Conservation (phyloP, 2,888 invertebrate genomes). For the Lysandra bellargus region DNA sequence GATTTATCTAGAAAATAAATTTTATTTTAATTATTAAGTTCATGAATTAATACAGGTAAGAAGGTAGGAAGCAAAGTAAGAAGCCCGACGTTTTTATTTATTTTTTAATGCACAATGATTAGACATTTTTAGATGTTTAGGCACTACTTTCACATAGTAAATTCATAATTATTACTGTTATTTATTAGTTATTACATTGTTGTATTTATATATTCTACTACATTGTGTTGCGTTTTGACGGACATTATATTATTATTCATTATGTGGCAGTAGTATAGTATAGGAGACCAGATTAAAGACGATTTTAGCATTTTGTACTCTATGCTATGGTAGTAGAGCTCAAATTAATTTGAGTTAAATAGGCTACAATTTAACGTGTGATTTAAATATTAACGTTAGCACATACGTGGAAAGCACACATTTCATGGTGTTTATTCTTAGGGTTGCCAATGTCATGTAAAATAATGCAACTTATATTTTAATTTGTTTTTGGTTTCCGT, state of each 20-base stretch:
- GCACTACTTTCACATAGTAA: no score
- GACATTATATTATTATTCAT: neutral
- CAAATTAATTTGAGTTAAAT: neutral
- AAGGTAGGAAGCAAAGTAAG: no score
- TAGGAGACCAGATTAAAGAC: neutral
- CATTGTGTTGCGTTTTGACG: neutral
- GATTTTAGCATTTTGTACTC: neutral
- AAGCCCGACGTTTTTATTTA: no score
- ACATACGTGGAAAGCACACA: slow-evolving; percentile 27
- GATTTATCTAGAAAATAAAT: no score
- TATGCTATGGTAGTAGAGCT: neutral
- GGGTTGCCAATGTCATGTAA: neutral
- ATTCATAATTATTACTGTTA: no score
- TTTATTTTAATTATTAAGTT: no score
- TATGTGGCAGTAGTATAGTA: neutral
- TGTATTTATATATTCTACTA: neutral
- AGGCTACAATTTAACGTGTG: neutral
- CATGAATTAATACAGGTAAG: no score
- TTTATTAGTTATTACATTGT: neutral
- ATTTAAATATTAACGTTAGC: slow-evolving; percentile 29
- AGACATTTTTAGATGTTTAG: no score
- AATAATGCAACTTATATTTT: neutral
- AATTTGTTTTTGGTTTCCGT: neutral
- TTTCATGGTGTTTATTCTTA: neutral
- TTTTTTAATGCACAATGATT: no score